Conservation (phyloP, 2,888 invertebrate genomes). For the Cheilosia pagana region DNA sequence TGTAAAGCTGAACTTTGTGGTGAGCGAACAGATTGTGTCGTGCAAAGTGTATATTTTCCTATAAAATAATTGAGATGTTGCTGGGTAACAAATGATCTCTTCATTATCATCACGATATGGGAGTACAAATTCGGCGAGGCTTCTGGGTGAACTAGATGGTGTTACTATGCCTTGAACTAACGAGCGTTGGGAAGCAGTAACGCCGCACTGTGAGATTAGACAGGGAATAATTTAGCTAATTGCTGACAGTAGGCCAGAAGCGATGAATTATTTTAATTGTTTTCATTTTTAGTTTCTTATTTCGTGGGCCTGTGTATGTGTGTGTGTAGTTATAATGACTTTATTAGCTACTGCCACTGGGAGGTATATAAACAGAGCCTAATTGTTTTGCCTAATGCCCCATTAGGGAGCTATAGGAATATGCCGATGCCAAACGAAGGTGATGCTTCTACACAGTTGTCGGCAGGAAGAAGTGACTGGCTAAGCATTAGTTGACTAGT, state of each 20-base stretch:
- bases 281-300: slow-evolving; percentile 12
- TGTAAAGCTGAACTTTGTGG: slow-evolving; percentile 48
- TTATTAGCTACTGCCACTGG: slow-evolving; percentile 37
- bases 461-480: neutral
- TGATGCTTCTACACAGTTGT: neutral
- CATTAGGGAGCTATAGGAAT: slow-evolving; percentile 14
- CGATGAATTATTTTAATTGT: slow-evolving; percentile 66
- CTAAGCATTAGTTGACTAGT: no score
- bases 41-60: slow-evolving; percentile 26
- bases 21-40: slow-evolving; percentile 49
- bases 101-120: slow-evolving; percentile 45
- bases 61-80: slow-evolving; percentile 67
- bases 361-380: slow-evolving; percentile 2
- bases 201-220: slow-evolving; percentile 28
- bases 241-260: slow-evolving; percentile 42
- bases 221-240: slow-evolving; percentile 61
- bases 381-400: slow-evolving; percentile 19
- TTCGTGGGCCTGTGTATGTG: neutral
- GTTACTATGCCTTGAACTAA: slow-evolving; percentile 19
- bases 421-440: neutral
- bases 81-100: slow-evolving; percentile 66
- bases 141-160: slow-evolving; percentile 48
- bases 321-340: slow-evolving; percentile 44
- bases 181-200: slow-evolving; percentile 26
- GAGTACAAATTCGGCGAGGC: slow-evolving; percentile 23